phyloP scores from a whole-genome alignment of 2,797 vertebrate species.

The Sebastes iracundus region DNA sequence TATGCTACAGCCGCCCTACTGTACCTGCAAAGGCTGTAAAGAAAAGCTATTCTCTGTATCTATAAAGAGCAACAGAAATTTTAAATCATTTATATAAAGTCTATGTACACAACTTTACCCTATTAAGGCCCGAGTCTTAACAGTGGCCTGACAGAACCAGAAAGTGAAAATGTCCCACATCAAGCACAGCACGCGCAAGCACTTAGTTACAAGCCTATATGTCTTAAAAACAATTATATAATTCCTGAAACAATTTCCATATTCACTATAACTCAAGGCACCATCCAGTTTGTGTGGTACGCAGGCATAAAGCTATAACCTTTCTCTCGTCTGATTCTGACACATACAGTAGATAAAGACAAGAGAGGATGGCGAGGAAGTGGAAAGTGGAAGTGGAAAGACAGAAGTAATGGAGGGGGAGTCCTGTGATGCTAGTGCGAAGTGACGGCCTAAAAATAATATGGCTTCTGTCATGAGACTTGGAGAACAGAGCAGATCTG shows the following conservation, averaged over 20 bases:
- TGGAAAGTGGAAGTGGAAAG: constrained; percentile 12
- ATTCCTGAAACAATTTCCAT: neutral
- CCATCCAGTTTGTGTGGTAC: neutral
- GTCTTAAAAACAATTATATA: neutral
- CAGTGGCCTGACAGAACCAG: neutral
- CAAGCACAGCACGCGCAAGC: no score
- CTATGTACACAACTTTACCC: neutral
- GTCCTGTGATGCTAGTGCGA: constrained; percentile 37
- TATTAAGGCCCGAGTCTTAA: neutral
- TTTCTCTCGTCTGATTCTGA: constrained; percentile 30
- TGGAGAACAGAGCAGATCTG: constrained; percentile 46
- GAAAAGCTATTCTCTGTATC: neutral
- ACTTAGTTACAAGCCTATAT: no score
- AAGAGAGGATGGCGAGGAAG: constrained; percentile 1
- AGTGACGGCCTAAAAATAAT: constrained; percentile 68
- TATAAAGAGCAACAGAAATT: neutral
- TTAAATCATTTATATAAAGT: neutral
- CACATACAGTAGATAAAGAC: constrained; percentile 25
- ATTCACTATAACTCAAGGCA: neutral
- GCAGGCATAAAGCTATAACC: neutral
- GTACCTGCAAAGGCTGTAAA: neutral
- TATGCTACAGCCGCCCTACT: neutral
- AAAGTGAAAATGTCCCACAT: neutral
- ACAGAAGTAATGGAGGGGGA: constrained; percentile 33
- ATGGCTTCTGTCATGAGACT: constrained; percentile 50